phyloP scores from a whole-genome alignment of 1,140 invertebrate species.

The Araneus ventricosus region DNA sequence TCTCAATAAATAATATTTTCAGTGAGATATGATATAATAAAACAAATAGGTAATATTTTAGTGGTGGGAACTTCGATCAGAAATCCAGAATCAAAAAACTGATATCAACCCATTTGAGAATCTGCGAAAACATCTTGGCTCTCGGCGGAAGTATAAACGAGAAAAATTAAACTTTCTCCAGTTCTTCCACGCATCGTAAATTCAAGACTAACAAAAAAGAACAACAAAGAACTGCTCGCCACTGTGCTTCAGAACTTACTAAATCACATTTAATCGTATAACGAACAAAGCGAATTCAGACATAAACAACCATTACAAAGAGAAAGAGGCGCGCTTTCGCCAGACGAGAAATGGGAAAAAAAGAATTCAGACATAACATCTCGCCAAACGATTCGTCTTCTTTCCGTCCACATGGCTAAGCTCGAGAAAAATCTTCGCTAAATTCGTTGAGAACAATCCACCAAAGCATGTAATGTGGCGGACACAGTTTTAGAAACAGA shows the following conservation, averaged over 20 bases:
- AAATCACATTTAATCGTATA: neutral
- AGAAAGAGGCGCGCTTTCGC: neutral
- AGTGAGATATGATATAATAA: no score
- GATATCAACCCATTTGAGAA: neutral
- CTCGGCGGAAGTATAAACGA: neutral
- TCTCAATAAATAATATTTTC: no score
- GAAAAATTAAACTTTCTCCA: slow-evolving; percentile 15
- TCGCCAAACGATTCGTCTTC: slow-evolving; percentile 20
- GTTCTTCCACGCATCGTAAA: slow-evolving; percentile 22
- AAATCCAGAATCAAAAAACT: neutral
- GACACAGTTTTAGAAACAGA: neutral
- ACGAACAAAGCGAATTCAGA: neutral
- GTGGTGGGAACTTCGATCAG: no score
- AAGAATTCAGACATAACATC: neutral
- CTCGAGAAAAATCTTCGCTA: neutral
- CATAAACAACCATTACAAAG: slow-evolving; percentile 3
- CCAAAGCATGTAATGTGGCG: neutral
- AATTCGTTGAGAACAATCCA: neutral
- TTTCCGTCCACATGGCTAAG: neutral
- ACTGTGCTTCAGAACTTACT: neutral
- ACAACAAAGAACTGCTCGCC: neutral
- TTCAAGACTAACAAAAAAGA: neutral
- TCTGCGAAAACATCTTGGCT: neutral
- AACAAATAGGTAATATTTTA: no score
- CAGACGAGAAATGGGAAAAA: neutral